Base-by-base conservation (phyloP, 2,113 vertebrate species). In the Ceuthmochares aereus region DNA sequence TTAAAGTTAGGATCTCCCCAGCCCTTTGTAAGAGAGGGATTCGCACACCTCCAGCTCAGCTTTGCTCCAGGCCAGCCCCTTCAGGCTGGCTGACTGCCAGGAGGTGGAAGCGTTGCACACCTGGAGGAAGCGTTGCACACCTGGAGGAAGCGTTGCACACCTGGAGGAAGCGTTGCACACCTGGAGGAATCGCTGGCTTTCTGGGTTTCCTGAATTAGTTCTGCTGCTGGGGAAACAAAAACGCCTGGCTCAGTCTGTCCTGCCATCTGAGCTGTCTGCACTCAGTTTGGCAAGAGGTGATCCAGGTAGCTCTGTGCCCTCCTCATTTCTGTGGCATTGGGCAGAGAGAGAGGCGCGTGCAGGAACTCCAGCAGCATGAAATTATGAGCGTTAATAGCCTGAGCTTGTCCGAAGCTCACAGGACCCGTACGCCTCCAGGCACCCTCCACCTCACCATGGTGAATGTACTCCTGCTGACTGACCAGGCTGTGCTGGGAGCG, bases 381-480 rank as follows among this genome's bases (percentile, higher is more conserved):
- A 9, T 18, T 19, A 2, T 0, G 1, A 49, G 56, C 1, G 0
- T n/a, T n/a, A 4, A 4, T 22, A 37, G 34, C 79, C 72, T 37
- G 30, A 55, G 62, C 54, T 66, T 27, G 6, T 14, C 49, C 37
- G 47, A n/a, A 51, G 9, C 54, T 7, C 7, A 18, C 49, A 56
- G 83, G n/a, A 37, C 55, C 45, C 32, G 0, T 3, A 1, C 16
- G 29, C 16, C 60, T 16, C 1, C 20, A 9, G 27, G 32, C 49
- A 25, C 27, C 34, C 26, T n/a, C 40, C 42, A 2, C 34, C 34
- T 40, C 32, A 4, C 0, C 6, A 0, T 2, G 3, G 32, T 26
- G 1, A 18, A 40, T 1, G 43, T 20, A 0, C 54, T 36, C 26
- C 52, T 56, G 52, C 49, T 30, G 66, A 1, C 17, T 14, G 56